Base-by-base conservation (phyloP, 2,797 vertebrate genomes). In the Brachymystax lenok region DNA sequence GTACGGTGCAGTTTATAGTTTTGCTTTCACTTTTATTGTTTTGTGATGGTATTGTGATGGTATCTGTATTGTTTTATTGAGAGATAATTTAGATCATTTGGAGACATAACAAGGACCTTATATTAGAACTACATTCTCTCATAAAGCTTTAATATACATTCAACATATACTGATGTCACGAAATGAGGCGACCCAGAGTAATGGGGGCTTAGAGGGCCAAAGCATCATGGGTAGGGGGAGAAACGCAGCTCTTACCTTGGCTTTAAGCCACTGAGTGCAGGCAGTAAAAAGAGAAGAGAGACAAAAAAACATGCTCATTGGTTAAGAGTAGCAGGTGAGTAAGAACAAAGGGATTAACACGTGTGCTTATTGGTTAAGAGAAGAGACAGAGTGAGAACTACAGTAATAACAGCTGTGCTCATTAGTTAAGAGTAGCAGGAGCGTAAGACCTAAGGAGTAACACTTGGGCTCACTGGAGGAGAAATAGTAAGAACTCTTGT, bases 261-360 rank as follows among this genome's bases (percentile, higher is more conserved):
- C 98, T 95, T 99, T 99, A 95, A 99, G 98, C 98, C 98, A 99
- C 98, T 99, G 97, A 96, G 93, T 83, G 96, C 94, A 96, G 95
- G 96, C 95, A 95, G 95, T 90, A 92, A 88, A 86, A 79, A 94
- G 93, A 95, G 90, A 93, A 95, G 95, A 95, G 89, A 94, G 86
- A 94, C 21, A 63, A 12, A 59, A 59, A 59, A 89, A 59, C 4
- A 89, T 40, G 82, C 84, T 85, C 70, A 33, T 83, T 84, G 88
- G 85, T 87, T 89, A 88, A 77, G 19, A n/a, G 54, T 56, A 56
- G 54, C 54, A 56, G 54, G 54, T 19, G 54, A 56, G 1, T 56
- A 56, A 56, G 17, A 83, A 30, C 74, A 81, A 74, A 73, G 74
- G 7, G 35, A 40, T 40, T 40, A 83, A 79, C 46, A 94, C 93